A percentile compares a stretch with the other conserved stretches of the same genome.
These are phyloP conservation scores for Apis florea DNA, from an alignment of 1,140 invertebrate species.

Conservation along the genomic window DNA sequence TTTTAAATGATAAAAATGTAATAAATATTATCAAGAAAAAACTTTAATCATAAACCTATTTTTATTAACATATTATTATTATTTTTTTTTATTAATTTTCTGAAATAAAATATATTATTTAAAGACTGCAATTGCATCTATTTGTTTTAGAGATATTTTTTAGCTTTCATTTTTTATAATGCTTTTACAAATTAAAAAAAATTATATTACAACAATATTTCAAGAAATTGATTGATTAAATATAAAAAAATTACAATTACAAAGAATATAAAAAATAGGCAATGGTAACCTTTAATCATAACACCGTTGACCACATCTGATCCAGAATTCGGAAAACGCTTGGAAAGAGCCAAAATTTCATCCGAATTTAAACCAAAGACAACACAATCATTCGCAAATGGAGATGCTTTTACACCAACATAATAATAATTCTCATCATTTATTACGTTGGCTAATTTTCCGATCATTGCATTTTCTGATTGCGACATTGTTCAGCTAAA, in stretches of 20 bases:
- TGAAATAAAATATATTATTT: neutral
- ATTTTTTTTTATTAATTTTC: neutral
- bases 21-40: neutral
- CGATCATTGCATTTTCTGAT: conserved; percentile 60
- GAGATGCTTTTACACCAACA: conserved; percentile 88
- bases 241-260: neutral
- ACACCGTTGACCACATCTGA: conserved; percentile 86
- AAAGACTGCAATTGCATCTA: neutral
- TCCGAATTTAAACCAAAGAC: conserved; percentile 87
- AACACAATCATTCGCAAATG: conserved; percentile 86
- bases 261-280: neutral
- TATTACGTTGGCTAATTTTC: conserved; percentile 68
- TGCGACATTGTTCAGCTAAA: conserved; percentile 49
- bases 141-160: neutral
- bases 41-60: neutral
- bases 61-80: neutral
- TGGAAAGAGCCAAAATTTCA: conserved; percentile 84
- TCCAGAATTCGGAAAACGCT: conserved; percentile 84
- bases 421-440: conserved; percentile 81
- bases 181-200: neutral
- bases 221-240: neutral
- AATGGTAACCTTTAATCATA: conserved; percentile 82
- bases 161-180: neutral
- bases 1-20: neutral
- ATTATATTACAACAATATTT: neutral